Percentiles rank a stretch among this genome's conserved stretches.
These are phyloP conservation scores for Silurus asotus DNA, from an alignment of 2,113 vertebrate species.

Conservation along the genomic window DNA sequence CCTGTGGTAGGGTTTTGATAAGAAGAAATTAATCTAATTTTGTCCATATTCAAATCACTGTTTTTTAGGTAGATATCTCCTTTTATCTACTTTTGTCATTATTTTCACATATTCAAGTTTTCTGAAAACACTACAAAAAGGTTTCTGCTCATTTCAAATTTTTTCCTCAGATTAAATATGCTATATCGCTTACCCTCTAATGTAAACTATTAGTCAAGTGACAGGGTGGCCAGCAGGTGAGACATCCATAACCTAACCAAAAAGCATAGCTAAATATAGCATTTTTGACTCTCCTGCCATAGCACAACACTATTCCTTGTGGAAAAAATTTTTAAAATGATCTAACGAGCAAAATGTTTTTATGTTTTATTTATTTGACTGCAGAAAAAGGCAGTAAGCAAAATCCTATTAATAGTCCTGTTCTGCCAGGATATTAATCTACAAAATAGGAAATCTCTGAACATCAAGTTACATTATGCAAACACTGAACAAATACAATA, in stretches of 20 bases:
- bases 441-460: constrained; percentile 4
- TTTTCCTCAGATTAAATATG: constrained; percentile 66
- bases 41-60: no score
- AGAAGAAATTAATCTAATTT: no score
- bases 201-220: constrained; percentile 69
- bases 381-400: background rate
- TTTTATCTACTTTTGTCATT: no score
- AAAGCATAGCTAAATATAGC: constrained; percentile 67
- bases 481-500: constrained; percentile 9
- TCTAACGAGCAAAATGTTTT: background rate
- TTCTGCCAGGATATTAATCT: background rate
- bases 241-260: constrained; percentile 46
- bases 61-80: no score
- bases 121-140: background rate
- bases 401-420: background rate
- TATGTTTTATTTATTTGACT: background rate
- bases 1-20: no score
- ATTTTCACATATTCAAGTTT: background rate
- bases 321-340: background rate
- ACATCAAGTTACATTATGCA: background rate
- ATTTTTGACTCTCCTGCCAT: constrained; percentile 67
- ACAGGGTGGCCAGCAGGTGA: constrained; percentile 65
- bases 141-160: background rate
- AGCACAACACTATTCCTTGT: constrained; percentile 35
- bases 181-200: constrained; percentile 60